Percentiles rank a stretch among this genome's conserved stretches.
Evolutionary conservation across 1,140 invertebrate genomes (phyloP).

Genomic region (Drosophila auraria): DNA sequence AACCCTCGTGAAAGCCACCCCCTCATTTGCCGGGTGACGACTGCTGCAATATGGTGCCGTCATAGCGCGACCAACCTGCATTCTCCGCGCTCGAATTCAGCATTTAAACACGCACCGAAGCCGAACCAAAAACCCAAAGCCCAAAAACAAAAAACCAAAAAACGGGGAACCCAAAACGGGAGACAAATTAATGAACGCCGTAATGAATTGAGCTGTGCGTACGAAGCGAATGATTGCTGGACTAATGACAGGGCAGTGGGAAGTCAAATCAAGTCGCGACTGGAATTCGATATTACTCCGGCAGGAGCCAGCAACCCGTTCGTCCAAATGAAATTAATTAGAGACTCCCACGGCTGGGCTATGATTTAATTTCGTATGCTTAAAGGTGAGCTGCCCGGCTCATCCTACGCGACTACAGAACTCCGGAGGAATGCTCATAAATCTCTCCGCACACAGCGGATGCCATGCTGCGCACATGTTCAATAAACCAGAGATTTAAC

Average conservation of each 20-base stretch:
- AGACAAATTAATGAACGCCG: conserved; percentile 57
- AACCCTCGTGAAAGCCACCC: conserved; percentile 29
- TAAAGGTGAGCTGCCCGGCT: conserved; percentile 33
- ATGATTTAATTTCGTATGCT: conserved; percentile 30
- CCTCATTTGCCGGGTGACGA: conserved; percentile 33
- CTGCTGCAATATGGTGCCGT: conserved; percentile 68
- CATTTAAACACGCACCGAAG: conserved; percentile 47
- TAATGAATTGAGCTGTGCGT: conserved; percentile 53
- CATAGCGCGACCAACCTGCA: conserved; percentile 32
- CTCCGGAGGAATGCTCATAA: conserved; percentile 28
- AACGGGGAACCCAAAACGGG: conserved; percentile 7
- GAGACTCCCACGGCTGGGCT: not conserved
- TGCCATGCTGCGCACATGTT: conserved; percentile 50
- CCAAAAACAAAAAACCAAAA: not conserved
- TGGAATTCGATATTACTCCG: conserved; percentile 70
- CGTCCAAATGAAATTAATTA: conserved; percentile 51
- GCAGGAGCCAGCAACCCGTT: conserved; percentile 12
- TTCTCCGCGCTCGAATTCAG: conserved; percentile 40
- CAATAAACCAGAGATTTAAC: conserved; percentile 55
- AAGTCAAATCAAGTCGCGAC: conserved; percentile 74
- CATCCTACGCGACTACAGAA: conserved; percentile 7
- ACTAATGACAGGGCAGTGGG: conserved; percentile 71
- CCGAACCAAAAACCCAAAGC: conserved; percentile 4
- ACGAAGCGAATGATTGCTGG: conserved; percentile 29
- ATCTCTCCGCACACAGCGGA: conserved; percentile 31